Base-by-base conservation (phyloP, 2,797 vertebrate genomes). In the Odontamblyopus lacepedii region DNA sequence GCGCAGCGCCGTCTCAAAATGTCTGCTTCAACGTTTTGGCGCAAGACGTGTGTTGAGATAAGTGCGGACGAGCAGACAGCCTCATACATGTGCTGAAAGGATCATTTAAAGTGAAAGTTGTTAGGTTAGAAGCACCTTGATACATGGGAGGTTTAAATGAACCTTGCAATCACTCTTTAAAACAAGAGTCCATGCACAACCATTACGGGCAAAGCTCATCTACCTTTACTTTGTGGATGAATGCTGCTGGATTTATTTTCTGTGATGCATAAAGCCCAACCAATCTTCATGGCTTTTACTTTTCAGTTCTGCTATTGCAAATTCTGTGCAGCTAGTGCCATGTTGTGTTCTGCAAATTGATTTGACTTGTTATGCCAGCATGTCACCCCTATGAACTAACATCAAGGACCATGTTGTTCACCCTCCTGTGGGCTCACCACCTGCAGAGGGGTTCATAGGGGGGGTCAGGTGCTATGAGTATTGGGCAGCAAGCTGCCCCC, bases 1-100 rank as follows among this genome's bases (percentile, higher is more conserved):
- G 85, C 60, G 64, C 80, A 80, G 1, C 78, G 79, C 76, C 77
- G 78, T 90, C 83, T 88, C 74, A 85, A 38, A 90, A 85, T 2
- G 71, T 69, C 72, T 65, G 68, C 66, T 81, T 71, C 79, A 62
- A 26, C 8, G 83, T 67, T 81, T 78, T 79, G 73, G 72, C 59
- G 44, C 16, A 63, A 72, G 63, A 64, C 78, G 57, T 53, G 65
- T 61, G 51, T 82, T 78, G 74, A 84, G 78, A 82, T 84, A 16
- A 32, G 53, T 76, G 18, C 72, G 55, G 74, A 67, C 51, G 85
- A 57, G 53, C 69, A 75, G 69, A 69, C 63, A 29, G 69, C 62
- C 60, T 81, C 80, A 69, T 77, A 67, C 84, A 83, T 53, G 59
- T 73, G 59, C 57, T 72, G 67, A 30, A 64, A 76, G 62, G 55